Base-by-base conservation (phyloP, 2,797 vertebrate species). In the Benthosema pterotum region DNA sequence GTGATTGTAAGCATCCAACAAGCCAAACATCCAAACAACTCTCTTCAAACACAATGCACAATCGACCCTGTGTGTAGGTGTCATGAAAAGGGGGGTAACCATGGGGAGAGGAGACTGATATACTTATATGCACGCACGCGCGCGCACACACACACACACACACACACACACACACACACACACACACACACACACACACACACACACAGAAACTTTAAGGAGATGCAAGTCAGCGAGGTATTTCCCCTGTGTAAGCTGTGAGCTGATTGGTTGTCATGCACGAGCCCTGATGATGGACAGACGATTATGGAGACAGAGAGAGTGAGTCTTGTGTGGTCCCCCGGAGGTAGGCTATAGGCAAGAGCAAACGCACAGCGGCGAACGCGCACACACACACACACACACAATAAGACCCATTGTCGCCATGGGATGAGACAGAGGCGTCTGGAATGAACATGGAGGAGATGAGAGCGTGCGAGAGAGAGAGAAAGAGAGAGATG, bases 201-300 rank as follows among this genome's bases (percentile, higher is more conserved):
- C 15, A 17, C 56, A 72, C 52, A 60, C 69, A 63, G 75, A 25
- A 66, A 60, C 69, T 72, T 80, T 64, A 76, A 79, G 78, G 74
- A 80, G 71, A 58, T 83, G 70, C 61, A 65, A 78, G 78, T 69
- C 80, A 72, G 68, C 25, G 57, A 85, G 80, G 83, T 82, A 87
- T 82, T 83, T 88, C 83, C 83, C 87, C 78, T 64, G 52, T 78
- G 63, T 79, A 82, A 86, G 78, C 84, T 79, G 84, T 14, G 45
- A 84, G 65, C 50, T 81, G 87, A 90, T 5, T 56, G 63, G 71
- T 79, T 87, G 85, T 87, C 89, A 80, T 64, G 63, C 17, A 19
- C 68, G 2, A 63, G 49, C n/a, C 49, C 50, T 32, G 42, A 15
- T 52, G 51, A 43, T 22, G 66, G 51, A 72, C 61, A 16, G 18